These are phyloP conservation scores for Porphyrio hochstetteri DNA, from an alignment of 2,113 vertebrate genomes.

Conservation along the genomic window DNA sequence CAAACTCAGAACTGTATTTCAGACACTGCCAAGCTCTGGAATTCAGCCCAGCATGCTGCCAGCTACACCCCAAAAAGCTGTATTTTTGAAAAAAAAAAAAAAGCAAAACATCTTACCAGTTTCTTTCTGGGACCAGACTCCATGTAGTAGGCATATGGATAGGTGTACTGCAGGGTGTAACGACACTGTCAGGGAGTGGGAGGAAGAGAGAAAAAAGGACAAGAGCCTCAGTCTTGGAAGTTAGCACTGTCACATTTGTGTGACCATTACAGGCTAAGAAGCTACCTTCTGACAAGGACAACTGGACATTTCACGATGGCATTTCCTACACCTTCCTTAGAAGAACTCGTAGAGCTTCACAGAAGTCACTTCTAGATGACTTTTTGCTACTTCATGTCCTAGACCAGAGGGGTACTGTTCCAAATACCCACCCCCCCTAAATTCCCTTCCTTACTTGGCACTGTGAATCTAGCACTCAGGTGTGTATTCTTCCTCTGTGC, in stretches of 20 bases:
- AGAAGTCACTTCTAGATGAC: background rate
- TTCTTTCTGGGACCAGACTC: conserved; percentile 98
- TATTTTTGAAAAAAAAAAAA: background rate
- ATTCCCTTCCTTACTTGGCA: background rate
- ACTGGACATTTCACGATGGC: background rate
- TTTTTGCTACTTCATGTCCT: background rate
- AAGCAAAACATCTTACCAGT: conserved; percentile 83
- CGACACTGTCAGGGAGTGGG: conserved; percentile 83
- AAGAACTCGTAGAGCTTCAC: background rate
- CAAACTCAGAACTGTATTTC: background rate
- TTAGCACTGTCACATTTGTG: background rate
- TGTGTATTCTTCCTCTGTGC: background rate
- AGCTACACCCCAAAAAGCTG: background rate
- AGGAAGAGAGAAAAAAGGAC: background rate
- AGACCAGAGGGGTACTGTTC: background rate
- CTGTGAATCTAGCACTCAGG: background rate
- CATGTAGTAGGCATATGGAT: conserved; percentile 99
- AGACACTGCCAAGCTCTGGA: background rate
- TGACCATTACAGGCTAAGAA: background rate
- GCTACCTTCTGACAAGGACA: background rate
- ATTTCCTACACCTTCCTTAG: background rate
- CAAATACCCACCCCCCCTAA: background rate
- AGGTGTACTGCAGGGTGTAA: conserved; percentile 98
- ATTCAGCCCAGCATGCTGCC: background rate
- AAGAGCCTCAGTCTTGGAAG: background rate